These are phyloP conservation scores for Neoascia interrupta DNA, from an alignment of 2,888 invertebrate genomes.

Conservation along the genomic window DNA sequence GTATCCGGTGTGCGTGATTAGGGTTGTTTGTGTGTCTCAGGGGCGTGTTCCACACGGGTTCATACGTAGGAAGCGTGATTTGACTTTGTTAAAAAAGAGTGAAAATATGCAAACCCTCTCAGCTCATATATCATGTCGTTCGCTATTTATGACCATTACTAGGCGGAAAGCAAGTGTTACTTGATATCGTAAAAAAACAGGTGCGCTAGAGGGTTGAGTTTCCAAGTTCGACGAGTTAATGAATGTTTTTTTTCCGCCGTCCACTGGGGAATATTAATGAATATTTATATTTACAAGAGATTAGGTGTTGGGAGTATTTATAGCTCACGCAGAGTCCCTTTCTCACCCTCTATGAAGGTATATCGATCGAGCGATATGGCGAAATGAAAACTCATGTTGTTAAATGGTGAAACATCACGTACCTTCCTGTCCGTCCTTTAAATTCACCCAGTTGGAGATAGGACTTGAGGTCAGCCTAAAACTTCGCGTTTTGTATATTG, in stretches of 20 bases:
- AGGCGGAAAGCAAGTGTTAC: background rate
- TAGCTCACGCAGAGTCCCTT: no score
- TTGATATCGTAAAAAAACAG: background rate
- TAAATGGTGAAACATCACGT: no score
- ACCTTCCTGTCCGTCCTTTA: no score
- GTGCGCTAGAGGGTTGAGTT: background rate
- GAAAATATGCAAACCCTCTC: no score
- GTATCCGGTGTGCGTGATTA: background rate
- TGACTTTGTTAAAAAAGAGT: background rate
- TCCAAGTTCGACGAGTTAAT: slow-evolving; percentile 5
- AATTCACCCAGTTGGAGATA: no score
- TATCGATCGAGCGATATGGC: background rate
- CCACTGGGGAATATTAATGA: background rate
- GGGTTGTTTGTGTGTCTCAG: no score
- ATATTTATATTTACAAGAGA: slow-evolving; percentile 9
- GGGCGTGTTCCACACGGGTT: slow-evolving; percentile 1
- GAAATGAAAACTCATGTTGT: background rate
- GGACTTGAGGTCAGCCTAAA: no score
- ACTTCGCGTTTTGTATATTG: no score
- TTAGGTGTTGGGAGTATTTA: slow-evolving; percentile 10
- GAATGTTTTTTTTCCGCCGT: background rate
- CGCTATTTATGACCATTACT: slow-evolving; percentile 11
- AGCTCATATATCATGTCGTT: slow-evolving; percentile 3
- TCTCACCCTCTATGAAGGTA: background rate
- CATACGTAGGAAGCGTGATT: slow-evolving; percentile 25